Evolutionary conservation across 2,888 invertebrate species (phyloP).

Genomic region (Lepidocyrtoides sp.): DNA sequence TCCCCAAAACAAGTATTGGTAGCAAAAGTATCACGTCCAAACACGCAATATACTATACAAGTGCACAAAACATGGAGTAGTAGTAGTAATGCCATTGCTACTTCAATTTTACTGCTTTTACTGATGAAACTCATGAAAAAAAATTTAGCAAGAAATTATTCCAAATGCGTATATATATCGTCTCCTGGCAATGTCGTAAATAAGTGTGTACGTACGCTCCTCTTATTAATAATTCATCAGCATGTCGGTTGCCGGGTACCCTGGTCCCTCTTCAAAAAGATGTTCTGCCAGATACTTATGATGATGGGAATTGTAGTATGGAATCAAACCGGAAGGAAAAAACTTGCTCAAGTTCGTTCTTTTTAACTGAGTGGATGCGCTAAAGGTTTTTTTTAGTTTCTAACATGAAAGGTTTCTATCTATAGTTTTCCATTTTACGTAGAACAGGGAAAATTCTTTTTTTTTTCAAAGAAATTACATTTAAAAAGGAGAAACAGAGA

Average conservation of each 20-base stretch:
- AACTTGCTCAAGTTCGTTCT: background rate
- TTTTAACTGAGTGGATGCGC: background rate
- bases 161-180: slow-evolving; percentile 44
- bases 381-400: background rate
- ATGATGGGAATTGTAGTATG: background rate
- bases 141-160: slow-evolving; percentile 45
- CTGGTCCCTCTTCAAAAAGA: background rate
- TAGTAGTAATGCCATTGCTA: background rate
- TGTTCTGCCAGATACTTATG: background rate
- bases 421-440: background rate
- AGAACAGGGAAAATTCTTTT: background rate
- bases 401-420: background rate
- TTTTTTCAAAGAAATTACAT: background rate
- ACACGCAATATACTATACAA: background rate
- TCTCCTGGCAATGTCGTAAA: slow-evolving; percentile 67
- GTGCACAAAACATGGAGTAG: too few species aligned
- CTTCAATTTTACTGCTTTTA: slow-evolving; percentile 3
- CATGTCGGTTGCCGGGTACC: background rate
- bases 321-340: slow-evolving; percentile 38
- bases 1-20: too few species aligned
- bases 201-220: slow-evolving; percentile 43
- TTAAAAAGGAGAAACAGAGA: background rate
- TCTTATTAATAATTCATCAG: slow-evolving; percentile 63
- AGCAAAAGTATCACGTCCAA: too few species aligned
- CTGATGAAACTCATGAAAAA: background rate